phyloP scores from a whole-genome alignment of 1,140 invertebrate species.

The Drosophila nasuta region DNA sequence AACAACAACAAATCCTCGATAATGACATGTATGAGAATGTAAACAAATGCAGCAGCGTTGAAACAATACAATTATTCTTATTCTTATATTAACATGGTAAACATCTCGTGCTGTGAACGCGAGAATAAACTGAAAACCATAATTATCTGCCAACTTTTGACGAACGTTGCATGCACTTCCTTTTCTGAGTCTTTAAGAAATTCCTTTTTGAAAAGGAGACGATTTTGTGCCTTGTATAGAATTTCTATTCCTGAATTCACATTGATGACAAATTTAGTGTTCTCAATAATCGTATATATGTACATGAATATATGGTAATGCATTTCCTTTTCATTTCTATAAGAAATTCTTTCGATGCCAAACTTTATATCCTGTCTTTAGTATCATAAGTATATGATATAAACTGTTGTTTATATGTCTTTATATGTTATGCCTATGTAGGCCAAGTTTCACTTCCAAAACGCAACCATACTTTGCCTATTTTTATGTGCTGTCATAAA shows the following conservation, averaged over 20 bases:
- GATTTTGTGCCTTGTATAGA: too few species aligned
- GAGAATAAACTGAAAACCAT: neutral
- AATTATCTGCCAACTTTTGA: neutral
- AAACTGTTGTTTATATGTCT: too few species aligned
- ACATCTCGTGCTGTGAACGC: slow-evolving; percentile 10
- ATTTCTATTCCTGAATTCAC: too few species aligned
- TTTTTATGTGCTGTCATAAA: neutral
- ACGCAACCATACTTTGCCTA: neutral
- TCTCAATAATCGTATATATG: too few species aligned
- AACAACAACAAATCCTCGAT: slow-evolving; percentile 42
- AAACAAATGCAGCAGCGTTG: slow-evolving; percentile 61
- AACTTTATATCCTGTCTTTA: too few species aligned
- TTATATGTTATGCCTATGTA: too few species aligned
- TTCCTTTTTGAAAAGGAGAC: too few species aligned
- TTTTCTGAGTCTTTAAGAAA: neutral
- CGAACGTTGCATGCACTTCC: neutral
- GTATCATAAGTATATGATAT: too few species aligned
- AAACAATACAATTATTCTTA: slow-evolving; percentile 40
- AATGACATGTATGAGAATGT: slow-evolving; percentile 61
- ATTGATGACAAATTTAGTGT: too few species aligned
- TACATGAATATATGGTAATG: neutral
- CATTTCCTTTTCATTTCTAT: neutral
- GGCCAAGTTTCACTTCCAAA: neutral
- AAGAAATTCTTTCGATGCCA: too few species aligned
- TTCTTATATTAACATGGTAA: slow-evolving; percentile 16